phyloP scores from a whole-genome alignment of 2,113 vertebrate species.

The Peucedramus taeniatus region DNA sequence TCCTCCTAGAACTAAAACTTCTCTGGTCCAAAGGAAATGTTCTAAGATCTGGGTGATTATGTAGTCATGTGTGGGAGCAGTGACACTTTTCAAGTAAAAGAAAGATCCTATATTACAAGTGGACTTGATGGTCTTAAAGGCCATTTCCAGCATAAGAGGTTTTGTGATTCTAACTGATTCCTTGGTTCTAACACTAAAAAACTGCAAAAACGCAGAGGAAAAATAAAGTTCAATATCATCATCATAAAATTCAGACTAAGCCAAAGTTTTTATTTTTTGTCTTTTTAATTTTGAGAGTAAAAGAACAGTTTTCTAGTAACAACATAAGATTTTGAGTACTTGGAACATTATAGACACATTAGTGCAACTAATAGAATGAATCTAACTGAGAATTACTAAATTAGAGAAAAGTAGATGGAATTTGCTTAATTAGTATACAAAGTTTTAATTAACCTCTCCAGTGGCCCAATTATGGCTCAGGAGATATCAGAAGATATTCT shows the following conservation, averaged over 20 bases:
- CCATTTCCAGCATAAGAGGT: neutral
- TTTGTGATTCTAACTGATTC: neutral
- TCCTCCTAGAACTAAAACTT: neutral
- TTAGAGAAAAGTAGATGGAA: slow-evolving; percentile 44
- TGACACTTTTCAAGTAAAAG: neutral
- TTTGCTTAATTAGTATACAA: slow-evolving; percentile 54
- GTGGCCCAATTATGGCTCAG: slow-evolving; percentile 1
- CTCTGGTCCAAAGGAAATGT: too few relatives aligned
- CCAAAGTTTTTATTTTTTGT: neutral
- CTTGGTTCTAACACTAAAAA: neutral
- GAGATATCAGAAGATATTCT: slow-evolving; percentile 30
- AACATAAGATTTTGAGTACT: neutral
- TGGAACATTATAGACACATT: neutral
- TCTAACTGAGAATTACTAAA: slow-evolving; percentile 36
- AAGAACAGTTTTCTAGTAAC: neutral
- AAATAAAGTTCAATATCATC: neutral
- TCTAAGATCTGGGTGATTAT: neutral
- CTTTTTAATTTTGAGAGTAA: neutral
- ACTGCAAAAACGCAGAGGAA: neutral
- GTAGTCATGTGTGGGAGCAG: too few relatives aligned
- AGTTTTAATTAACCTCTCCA: slow-evolving; percentile 65
- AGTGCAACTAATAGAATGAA: slow-evolving; percentile 13
- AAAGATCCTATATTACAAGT: neutral
- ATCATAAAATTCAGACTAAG: neutral
- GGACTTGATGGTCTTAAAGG: neutral